These are phyloP conservation scores for Corvus hawaiiensis DNA, from an alignment of 2,113 vertebrate species.

Conservation along the genomic window DNA sequence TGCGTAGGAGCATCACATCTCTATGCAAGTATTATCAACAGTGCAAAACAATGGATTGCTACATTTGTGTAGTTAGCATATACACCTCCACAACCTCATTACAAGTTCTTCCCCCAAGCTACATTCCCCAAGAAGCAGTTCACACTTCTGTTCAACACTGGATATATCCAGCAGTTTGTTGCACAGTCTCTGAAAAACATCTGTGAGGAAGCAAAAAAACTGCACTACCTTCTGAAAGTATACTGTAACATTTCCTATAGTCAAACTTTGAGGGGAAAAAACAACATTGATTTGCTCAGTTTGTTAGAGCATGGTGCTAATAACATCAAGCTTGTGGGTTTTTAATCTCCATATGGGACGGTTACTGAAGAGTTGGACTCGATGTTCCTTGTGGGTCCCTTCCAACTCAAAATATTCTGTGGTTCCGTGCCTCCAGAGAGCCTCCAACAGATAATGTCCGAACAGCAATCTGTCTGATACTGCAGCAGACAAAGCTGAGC, in stretches of 20 bases:
- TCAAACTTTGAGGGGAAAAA: not conserved
- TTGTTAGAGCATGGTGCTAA: not conserved
- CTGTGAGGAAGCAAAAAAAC: not conserved
- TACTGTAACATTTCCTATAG: not conserved
- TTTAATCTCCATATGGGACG: fast-evolving
- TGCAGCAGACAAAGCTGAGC: not conserved
- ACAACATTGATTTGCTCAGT: not conserved
- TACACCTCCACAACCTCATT: not conserved
- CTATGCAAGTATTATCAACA: not conserved
- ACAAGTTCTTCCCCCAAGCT: not conserved
- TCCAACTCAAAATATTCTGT: not conserved
- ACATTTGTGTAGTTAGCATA: not conserved
- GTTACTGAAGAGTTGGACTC: not conserved
- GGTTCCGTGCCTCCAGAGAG: not conserved
- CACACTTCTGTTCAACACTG: not conserved
- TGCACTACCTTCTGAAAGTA: not conserved
- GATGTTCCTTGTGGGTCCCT: not conserved
- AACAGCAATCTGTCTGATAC: not conserved
- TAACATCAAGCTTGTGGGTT: not conserved
- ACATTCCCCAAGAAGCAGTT: not conserved
- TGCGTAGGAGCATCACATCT: fast-evolving
- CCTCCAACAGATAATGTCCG: not conserved
- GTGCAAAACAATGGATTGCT: not conserved
- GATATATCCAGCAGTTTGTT: not conserved
- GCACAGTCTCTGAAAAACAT: not conserved